Evolutionary conservation across 2,888 invertebrate genomes (phyloP), one percentile per base, ranked within the genome.

Genomic region (Neoascia interrupta): DNA sequence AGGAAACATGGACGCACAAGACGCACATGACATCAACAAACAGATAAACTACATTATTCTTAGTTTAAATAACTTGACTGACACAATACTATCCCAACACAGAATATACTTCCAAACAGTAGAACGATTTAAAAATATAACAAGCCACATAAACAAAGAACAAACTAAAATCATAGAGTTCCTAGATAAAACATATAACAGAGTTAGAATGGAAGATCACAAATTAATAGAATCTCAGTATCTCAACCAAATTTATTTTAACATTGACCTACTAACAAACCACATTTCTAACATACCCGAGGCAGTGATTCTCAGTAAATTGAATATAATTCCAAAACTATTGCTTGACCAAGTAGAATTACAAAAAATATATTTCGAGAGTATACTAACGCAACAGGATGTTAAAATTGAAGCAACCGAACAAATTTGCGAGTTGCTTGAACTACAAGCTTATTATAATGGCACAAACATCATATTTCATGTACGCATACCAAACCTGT

Each of bases 241-340:
- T 23, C 28, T 70, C 13, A 58, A 54, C 11, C 69, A 75, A 34
- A 69, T 69, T 11, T 69, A 69, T 21, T 63, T 34, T 49, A 75
- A 63, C 21, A 69, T 76, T n/a, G 75, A 76, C 43, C 31, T 69
- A 21, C 45, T 76, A 26, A 64, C 26, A 1, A 51, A 39, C n/a
- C 75, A 75, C 21, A 37, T 75, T 16, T 31, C 54, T 0, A 11
- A 51, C 11, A 41, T 66, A 41, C 60, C 64, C 1, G 76, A 66
- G 47, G 56, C 76, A 10, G 21, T 72, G 6, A 53, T 68, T 6
- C 61, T 79, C 0, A 53, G 45, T 36, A 60, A 61, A 49, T 15
- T 72, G 19, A 79, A 79, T 41, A 60, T 72, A 8, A 79, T 72
- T 5, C 61, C 72, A 0, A 79, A 61, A 51, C 54, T 69, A 10